Conservation (phyloP, 2,797 vertebrate genomes). For the Centroberyx gerrardi region DNA sequence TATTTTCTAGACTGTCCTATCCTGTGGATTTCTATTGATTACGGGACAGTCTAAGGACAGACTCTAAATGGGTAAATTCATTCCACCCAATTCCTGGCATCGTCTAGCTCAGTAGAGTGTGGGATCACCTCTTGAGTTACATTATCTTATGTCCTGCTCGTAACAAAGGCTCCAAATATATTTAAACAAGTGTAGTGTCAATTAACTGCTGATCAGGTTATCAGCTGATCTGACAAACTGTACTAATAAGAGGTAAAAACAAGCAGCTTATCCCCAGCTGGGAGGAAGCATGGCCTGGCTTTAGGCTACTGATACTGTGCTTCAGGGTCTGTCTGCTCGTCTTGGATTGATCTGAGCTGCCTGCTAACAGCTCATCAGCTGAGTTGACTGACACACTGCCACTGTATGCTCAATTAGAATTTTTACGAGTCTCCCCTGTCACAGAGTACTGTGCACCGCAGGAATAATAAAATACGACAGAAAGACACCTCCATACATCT, state of each 20-base stretch:
- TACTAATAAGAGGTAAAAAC: constrained; percentile 26
- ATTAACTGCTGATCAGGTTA: constrained; percentile 31
- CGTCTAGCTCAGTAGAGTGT: too few species aligned
- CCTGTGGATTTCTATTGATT: neutral
- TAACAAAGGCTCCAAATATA: too few species aligned
- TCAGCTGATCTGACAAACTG: constrained; percentile 13
- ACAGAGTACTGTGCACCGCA: constrained; percentile 3
- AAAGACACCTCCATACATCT: constrained; percentile 1
- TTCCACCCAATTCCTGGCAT: too few species aligned
- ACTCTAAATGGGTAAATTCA: too few species aligned
- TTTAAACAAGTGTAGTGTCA: too few species aligned
- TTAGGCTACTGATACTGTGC: constrained; percentile 25
- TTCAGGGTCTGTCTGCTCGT: constrained; percentile 4
- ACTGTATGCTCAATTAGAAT: constrained; percentile 42
- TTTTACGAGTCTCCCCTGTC: constrained; percentile 55
- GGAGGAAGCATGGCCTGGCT: constrained; percentile 10
- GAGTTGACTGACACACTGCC: neutral
- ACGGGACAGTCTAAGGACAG: too few species aligned
- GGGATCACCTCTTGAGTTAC: too few species aligned
- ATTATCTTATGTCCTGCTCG: too few species aligned
- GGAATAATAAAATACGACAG: neutral
- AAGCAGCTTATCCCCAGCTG: constrained; percentile 21
- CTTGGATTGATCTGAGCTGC: neutral
- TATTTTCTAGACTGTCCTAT: too few species aligned
- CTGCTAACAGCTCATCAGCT: constrained; percentile 33